These are phyloP conservation scores for Hirtodrosophila alboralis DNA, from an alignment of 2,888 invertebrate species.

Conservation along the genomic window DNA sequence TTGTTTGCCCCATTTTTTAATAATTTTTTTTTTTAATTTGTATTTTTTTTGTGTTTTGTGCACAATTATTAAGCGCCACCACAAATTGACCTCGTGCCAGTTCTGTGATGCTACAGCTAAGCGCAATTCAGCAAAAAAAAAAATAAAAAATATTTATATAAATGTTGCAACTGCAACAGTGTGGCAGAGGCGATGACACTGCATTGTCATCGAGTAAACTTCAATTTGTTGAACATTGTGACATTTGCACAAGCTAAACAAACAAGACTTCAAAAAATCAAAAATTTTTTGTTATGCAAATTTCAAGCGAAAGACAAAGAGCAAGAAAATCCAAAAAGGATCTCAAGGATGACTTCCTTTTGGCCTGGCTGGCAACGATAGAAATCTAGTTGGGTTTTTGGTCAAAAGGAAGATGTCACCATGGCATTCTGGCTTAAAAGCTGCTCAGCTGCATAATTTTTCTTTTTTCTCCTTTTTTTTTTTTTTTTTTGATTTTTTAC, in stretches of 20 bases:
- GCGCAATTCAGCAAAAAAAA: slow-evolving; percentile 39
- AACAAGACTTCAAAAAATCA: slow-evolving; percentile 37
- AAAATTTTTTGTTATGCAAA: no score
- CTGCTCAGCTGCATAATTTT: slow-evolving; percentile 17
- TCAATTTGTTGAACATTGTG: slow-evolving; percentile 62
- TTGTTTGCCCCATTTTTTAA: slow-evolving; percentile 3
- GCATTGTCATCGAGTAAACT: slow-evolving; percentile 47
- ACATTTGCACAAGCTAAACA: slow-evolving; percentile 54
- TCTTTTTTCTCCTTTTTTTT: slow-evolving; percentile 5
- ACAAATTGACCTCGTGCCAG: slow-evolving; percentile 72
- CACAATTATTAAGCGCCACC: slow-evolving; percentile 64
- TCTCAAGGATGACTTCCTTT: neutral
- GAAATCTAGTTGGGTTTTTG: slow-evolving; percentile 28
- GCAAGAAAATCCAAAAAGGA: no score
- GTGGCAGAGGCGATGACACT: slow-evolving; percentile 27
- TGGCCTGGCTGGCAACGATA: slow-evolving; percentile 26
- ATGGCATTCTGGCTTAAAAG: slow-evolving; percentile 19
- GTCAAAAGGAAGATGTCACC: slow-evolving; percentile 46
- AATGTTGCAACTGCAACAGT: slow-evolving; percentile 16
- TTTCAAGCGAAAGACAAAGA: no score
- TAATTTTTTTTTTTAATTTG: slow-evolving; percentile 5
- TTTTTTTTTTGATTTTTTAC: slow-evolving; percentile 53
- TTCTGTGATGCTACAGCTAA: slow-evolving; percentile 17
- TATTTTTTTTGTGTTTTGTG: slow-evolving; percentile 15
- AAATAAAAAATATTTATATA: no score